phyloP scores from a whole-genome alignment of 2,113 vertebrate species.

The Oncorhynchus tshawytscha region DNA sequence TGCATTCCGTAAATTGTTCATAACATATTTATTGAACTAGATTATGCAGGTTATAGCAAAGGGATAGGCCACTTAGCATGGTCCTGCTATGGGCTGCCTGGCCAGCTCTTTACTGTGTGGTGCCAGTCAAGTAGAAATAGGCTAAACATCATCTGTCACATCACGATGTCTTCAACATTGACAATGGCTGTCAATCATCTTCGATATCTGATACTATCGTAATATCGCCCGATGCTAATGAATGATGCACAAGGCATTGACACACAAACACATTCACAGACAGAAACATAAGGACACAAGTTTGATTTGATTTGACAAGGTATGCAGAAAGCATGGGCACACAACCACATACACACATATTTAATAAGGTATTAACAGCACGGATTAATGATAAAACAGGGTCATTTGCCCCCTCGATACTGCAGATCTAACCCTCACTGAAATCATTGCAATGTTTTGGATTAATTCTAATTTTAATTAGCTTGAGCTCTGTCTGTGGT shows the following conservation, averaged over 20 bases:
- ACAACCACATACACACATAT: conserved; percentile 13
- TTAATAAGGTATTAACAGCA: conserved; percentile 14
- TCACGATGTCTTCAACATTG: too few species aligned
- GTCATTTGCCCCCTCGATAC: conserved; percentile 5
- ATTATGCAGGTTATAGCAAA: too few species aligned
- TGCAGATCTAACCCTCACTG: conserved; percentile 6
- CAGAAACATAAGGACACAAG: neutral
- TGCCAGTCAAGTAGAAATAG: too few species aligned
- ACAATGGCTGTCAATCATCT: too few species aligned
- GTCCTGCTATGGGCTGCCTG: too few species aligned
- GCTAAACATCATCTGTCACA: too few species aligned
- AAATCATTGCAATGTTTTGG: conserved; percentile 39
- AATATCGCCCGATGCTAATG: too few species aligned
- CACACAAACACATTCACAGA: neutral
- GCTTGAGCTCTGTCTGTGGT: conserved; percentile 17
- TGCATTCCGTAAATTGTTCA: too few species aligned
- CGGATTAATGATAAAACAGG: conserved; percentile 30
- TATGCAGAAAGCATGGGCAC: neutral
- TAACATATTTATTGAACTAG: too few species aligned
- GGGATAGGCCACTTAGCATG: too few species aligned
- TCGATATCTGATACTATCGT: too few species aligned
- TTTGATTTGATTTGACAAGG: neutral
- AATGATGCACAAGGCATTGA: neutral
- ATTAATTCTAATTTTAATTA: conserved; percentile 46
- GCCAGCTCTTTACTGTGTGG: too few species aligned